Conservation (phyloP, 2,888 invertebrate species). For the Aphodius granarius region DNA sequence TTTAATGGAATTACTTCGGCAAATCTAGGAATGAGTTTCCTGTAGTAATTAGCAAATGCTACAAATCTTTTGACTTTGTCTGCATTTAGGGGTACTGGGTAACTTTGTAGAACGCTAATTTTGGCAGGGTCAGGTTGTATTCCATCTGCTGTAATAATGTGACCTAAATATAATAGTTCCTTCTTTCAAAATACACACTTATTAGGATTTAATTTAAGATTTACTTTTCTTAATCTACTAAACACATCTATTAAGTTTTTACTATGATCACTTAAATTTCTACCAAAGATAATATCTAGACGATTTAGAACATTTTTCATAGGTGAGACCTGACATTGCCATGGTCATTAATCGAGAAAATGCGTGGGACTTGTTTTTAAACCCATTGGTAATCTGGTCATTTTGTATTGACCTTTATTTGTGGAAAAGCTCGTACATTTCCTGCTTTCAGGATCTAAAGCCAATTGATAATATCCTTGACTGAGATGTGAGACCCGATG, state of each 20-base stretch:
- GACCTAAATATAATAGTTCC: slow-evolving; percentile 30
- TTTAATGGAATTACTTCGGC: no score
- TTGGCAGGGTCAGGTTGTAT: slow-evolving; percentile 33
- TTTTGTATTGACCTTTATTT: slow-evolving; percentile 36
- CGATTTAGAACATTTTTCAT: slow-evolving; percentile 33
- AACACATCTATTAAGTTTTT: slow-evolving; percentile 32
- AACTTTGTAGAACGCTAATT: slow-evolving; percentile 30
- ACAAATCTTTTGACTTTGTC: slow-evolving; percentile 5
- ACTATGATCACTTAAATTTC: slow-evolving; percentile 32
- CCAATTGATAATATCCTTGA: slow-evolving; percentile 38
- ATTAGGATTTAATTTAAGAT: slow-evolving; percentile 35
- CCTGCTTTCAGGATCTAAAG: slow-evolving; percentile 32
- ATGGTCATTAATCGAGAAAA: slow-evolving; percentile 38
- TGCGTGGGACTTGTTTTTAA: slow-evolving; percentile 36
- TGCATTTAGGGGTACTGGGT: slow-evolving; percentile 34
- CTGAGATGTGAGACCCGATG: slow-evolving; percentile 34
- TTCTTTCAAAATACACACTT: slow-evolving; percentile 34
- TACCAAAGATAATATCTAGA: slow-evolving; percentile 34
- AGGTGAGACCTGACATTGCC: slow-evolving; percentile 36
- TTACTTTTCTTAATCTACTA: slow-evolving; percentile 24
- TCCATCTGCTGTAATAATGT: slow-evolving; percentile 28
- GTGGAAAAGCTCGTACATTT: slow-evolving; percentile 37
- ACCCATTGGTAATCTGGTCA: slow-evolving; percentile 37
- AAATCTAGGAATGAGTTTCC: slow-evolving; percentile 34
- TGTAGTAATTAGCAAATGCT: no score